Evolutionary conservation across 2,888 invertebrate genomes (phyloP).

Genomic region (Kryphioiulus occultus): DNA sequence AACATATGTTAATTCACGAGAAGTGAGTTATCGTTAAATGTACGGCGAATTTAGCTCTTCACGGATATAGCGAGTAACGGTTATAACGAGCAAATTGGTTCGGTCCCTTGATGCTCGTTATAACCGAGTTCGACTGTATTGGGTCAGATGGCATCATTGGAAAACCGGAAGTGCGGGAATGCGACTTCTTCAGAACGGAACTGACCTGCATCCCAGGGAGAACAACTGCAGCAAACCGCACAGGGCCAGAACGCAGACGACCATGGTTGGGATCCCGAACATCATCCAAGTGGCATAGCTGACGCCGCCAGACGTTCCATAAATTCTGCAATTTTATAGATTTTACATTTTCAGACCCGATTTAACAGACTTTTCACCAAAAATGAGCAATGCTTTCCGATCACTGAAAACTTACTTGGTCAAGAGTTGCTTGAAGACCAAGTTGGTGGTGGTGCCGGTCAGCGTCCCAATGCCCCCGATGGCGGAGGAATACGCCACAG

Average conservation of each 20-base stretch:
- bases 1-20: no score
- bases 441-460: constrained; percentile 63
- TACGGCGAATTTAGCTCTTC: no score
- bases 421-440: constrained; percentile 41
- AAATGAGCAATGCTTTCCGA: background rate
- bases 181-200: background rate
- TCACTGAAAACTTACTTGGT: background rate
- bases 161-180: background rate
- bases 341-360: no score
- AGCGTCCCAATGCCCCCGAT: constrained; percentile 63
- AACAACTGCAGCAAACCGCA: constrained; percentile 76
- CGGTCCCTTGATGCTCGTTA: no score
- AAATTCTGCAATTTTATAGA: constrained; percentile 65
- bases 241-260: constrained; percentile 76
- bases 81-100: no score
- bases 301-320: constrained; percentile 69
- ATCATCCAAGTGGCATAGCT: constrained; percentile 88
- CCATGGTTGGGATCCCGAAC: constrained; percentile 83
- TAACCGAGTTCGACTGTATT: no score
- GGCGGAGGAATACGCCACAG: constrained; percentile 60
- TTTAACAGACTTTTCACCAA: background rate
- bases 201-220: constrained; percentile 43
- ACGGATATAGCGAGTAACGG: no score
- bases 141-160: no score
- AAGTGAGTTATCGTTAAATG: no score